Evolutionary conservation across 2,113 vertebrate species (phyloP), one percentile per base, ranked within the genome.

Genomic region (Ancistrus triradiatus): DNA sequence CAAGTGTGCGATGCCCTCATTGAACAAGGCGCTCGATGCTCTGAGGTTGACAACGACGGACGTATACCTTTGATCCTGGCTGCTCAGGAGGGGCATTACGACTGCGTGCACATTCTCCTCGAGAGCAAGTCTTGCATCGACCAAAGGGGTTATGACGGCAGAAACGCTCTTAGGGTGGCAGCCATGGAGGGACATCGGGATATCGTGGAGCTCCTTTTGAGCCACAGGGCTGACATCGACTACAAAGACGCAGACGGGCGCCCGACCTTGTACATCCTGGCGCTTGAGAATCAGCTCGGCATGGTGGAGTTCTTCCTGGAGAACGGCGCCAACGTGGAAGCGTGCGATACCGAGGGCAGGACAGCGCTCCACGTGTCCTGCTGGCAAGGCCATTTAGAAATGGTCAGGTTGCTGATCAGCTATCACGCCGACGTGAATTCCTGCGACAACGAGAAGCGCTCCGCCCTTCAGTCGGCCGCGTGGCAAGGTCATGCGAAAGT

Each of bases 321-420:
- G 85, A 96, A 94, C 1, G 91, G 91, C 22, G 96, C 96, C 7
- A 92, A 99, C 0, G 93, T 95, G 19, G 96, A 99, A 78, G 92
- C 91, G 0, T 90, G 88, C 4, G 96, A 99, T 79, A 86, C 90
- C 0, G 96, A 99, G 79, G 96, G 96, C 18, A 88, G 96, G 71
- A 98, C 95, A 0, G 95, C 95, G 0, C 93, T 99, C 37, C 96
- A 99, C 15, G 96, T 98, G 65, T 98, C 96, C 75, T 97, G 96
- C 82, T 99, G 96, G 96, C 96, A 98, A 78, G 96, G 96, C 25
- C 96, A 99, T 15, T 42, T 94, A 60, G 95, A 99, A 69, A 96
- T 97, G 93, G 95, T 95, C 19, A 87, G 90, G 74, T 81, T 91
- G 79, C 88, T 99, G 63, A 86, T 97, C n/a, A 91, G 92, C 0